These are phyloP conservation scores for Pica pica DNA, from an alignment of 2,113 vertebrate genomes.

Conservation along the genomic window DNA sequence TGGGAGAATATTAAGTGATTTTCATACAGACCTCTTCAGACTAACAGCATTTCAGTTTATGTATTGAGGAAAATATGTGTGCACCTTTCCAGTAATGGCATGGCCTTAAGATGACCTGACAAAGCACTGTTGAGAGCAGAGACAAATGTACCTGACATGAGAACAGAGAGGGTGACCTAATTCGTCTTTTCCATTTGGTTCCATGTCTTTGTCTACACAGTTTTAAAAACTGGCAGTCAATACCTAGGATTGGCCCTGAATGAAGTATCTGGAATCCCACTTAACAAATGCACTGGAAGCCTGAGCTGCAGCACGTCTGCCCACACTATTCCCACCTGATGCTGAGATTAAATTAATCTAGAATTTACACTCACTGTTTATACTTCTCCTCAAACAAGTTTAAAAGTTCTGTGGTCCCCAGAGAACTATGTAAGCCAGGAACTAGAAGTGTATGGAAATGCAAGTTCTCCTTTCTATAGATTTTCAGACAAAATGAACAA, in stretches of 20 bases:
- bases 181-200: neutral
- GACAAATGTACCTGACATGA: neutral
- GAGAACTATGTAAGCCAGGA: neutral
- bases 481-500: neutral
- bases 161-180: neutral
- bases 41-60: neutral
- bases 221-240: slow-evolving; percentile 13
- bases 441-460: neutral
- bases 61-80: neutral
- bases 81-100: neutral
- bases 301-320: neutral
- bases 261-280: slow-evolving; percentile 18
- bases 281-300: neutral
- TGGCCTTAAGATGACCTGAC: neutral
- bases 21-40: neutral
- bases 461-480: neutral
- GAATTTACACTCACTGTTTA: neutral
- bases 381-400: neutral
- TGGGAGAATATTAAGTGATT: neutral
- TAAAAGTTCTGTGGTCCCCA: neutral
- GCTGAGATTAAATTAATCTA: neutral
- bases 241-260: neutral
- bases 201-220: neutral
- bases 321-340: neutral
- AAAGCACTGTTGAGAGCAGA: neutral